Percentiles rank a stretch among this genome's conserved stretches.
These are phyloP conservation scores for Rhabdophis nuchalis DNA, from an alignment of 2,797 vertebrate genomes.

Conservation along the genomic window DNA sequence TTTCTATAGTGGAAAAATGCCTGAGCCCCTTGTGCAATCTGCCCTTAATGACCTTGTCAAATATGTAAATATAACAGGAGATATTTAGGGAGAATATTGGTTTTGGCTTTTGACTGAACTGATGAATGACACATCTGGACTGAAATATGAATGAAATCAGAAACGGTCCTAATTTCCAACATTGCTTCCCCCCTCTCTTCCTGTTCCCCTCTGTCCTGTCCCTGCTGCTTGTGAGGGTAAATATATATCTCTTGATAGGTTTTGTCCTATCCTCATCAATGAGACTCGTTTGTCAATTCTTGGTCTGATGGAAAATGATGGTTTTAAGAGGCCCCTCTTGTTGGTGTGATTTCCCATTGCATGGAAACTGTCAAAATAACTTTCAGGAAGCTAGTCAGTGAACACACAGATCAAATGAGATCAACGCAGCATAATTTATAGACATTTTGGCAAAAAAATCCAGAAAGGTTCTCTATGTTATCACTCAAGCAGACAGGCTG, in stretches of 20 bases:
- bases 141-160: constrained; percentile 45
- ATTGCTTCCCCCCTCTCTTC: not conserved
- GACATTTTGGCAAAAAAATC: constrained; percentile 5
- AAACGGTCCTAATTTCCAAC: constrained; percentile 24
- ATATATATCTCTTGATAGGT: constrained; percentile 45
- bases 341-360: constrained; percentile 49
- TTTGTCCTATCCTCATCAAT: constrained; percentile 54
- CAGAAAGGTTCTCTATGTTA: constrained; percentile 1
- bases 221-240: constrained; percentile 13
- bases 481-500: not conserved
- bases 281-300: constrained; percentile 61
- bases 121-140: constrained; percentile 51
- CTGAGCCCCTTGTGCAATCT: constrained; percentile 5
- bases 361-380: constrained; percentile 48
- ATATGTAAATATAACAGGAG: constrained; percentile 23
- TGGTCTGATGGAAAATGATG: constrained; percentile 51
- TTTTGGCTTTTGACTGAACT: constrained; percentile 34
- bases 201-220: not conserved
- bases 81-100: constrained; percentile 6
- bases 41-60: constrained; percentile 18
- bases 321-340: constrained; percentile 49
- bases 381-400: constrained; percentile 43
- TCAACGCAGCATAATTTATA: constrained; percentile 9
- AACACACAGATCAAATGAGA: constrained; percentile 31
- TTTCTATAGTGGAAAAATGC: constrained; percentile 21